Percentiles rank a stretch among this genome's conserved stretches.
Conservation (phyloP, 2,113 vertebrate genomes). For the Acrocephalus arundinaceus region DNA sequence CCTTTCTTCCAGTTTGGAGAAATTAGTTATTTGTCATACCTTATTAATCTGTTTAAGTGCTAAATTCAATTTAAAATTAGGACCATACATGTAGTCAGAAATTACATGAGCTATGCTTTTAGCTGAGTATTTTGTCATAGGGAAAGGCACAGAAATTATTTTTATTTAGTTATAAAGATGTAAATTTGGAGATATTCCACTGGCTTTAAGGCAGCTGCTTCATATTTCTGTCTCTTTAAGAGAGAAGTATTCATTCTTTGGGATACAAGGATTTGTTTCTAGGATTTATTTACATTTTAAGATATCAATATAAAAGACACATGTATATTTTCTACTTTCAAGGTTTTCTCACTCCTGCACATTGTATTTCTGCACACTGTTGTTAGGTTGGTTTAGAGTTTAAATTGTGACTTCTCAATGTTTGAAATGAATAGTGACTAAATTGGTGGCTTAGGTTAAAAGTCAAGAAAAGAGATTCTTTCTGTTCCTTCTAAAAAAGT, state of each 20-base stretch:
- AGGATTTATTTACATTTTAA: neutral
- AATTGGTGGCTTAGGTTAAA: neutral
- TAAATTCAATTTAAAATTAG: constrained; percentile 63
- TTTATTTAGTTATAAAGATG: neutral
- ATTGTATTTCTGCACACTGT: neutral
- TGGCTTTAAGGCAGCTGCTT: neutral
- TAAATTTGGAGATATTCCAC: neutral
- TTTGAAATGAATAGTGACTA: neutral
- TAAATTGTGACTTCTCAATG: neutral
- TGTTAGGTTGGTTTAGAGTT: neutral
- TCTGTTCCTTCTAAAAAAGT: neutral
- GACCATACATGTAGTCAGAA: neutral
- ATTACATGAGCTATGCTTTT: constrained; percentile 13
- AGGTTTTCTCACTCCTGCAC: neutral
- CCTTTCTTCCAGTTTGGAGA: constrained; percentile 33
- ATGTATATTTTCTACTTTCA: neutral
- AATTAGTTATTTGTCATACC: constrained; percentile 61
- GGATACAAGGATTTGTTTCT: neutral
- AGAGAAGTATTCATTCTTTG: neutral
- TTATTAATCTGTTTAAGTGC: constrained; percentile 45
- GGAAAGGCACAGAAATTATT: neutral
- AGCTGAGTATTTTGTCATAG: neutral
- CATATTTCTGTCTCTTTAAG: neutral
- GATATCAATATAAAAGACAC: neutral
- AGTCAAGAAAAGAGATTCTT: neutral